Base-by-base conservation (phyloP, 2,888 invertebrate species). In the Bunonema sp. region DNA sequence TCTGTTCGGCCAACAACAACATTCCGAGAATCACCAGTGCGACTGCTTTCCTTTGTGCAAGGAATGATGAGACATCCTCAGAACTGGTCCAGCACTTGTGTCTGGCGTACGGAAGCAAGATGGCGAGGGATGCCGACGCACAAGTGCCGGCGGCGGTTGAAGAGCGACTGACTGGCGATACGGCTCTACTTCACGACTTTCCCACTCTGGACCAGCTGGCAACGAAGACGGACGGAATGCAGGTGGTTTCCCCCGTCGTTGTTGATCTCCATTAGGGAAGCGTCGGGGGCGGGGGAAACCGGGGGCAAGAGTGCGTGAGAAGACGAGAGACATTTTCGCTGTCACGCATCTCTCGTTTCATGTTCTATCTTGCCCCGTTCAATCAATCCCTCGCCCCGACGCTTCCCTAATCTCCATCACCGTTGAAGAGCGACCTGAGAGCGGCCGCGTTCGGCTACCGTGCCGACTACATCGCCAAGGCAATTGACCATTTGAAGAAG, bases 1-100 rank as follows among this genome's bases (percentile, higher is more conserved):
- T 93, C 59, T 93, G 91, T 70, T 91, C 91, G 39, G 84, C 89
- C 45, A 93, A 93, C 70, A 97, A 97, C 71, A 82, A 93, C 68
- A 89, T 93, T 56, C 76, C 79, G 48, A 51, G 74, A 28, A 74
- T 74, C n/a, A 68, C 67, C 19, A 44, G 60, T 61, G 5, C 31
- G 49, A 42, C 12, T 34, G n/a, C n/a, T n/a, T n/a, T n/a, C n/a
- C n/a, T n/a, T n/a, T 29, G 16, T 12, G 24, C 4, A 12, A 16
- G 16, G 7, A 20, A n/a, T n/a, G n/a, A n/a, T n/a, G n/a, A n/a
- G n/a, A n/a, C n/a, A n/a, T n/a, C n/a, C n/a, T n/a, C n/a, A n/a
- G n/a, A n/a, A n/a, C n/a, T n/a, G n/a, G n/a, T n/a, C n/a, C n/a
- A n/a, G n/a, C n/a, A n/a, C n/a, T n/a, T n/a, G n/a, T n/a, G n/a